Evolutionary conservation across 2,888 invertebrate species (phyloP), one percentile per base, ranked within the genome.

Genomic region (Andrena hattorfiana): DNA sequence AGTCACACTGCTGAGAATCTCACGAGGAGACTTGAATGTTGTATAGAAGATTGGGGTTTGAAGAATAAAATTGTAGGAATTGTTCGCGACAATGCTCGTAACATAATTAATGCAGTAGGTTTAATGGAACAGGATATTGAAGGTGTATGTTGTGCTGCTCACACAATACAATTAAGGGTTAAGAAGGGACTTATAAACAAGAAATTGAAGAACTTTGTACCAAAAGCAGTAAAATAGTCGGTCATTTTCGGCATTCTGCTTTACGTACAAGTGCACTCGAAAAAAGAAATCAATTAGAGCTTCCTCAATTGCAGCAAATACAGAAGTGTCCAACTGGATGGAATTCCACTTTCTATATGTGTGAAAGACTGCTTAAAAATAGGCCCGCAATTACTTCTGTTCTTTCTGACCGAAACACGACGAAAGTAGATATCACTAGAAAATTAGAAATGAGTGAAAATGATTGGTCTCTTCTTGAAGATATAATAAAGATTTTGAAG

Each of bases 261-360:
- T 63, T 42, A 35, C 42, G 42, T 35, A 23, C 42, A 16, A 63
- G 20, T 23, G 13, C 35, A 10, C 35, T 63, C 10, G 42, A 42
- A 63, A 63, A 1, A n/a, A n/a, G n/a, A 20, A 63, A 35, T 10
- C 42, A 63, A 63, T 63, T 63, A 42, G 4, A 63, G 5, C 35
- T 42, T 0, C 35, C 23, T 23, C 32, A 13, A 23, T 30, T 63
- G 23, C n/a, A 42, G 23, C 6, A 26, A 13, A 63, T 63, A 1
- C 63, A 63, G 23, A 35, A 20, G 20, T 35, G 35, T 42, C 35
- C 10, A 20, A 42, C 23, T 23, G 23, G 16, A 35, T 63, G 63
- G 42, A 63, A 63, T 63, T 60, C 23, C 8, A 10, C 23, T n/a
- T 54, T 23, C 20, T 54, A 54, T 20, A 54, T 54, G 54, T 54